A percentile compares a stretch with the other conserved stretches of the same genome.
Conservation (phyloP, 2,797 vertebrate species). For the Hirundo rustica region DNA sequence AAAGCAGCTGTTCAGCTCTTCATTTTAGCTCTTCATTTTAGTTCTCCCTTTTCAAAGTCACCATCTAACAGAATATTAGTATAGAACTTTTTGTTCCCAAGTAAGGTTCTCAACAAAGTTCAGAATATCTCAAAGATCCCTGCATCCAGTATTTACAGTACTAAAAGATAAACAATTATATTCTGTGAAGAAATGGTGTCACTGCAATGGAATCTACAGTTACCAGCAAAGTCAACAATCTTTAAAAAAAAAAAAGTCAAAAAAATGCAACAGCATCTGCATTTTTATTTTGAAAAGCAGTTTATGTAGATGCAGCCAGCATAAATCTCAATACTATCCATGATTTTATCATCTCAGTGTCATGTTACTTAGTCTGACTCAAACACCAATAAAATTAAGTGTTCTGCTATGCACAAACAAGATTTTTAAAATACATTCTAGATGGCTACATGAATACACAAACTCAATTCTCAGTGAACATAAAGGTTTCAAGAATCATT, state of each 20-base stretch:
- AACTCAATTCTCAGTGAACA: background rate
- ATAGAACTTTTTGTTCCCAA: background rate
- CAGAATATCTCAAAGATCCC: background rate
- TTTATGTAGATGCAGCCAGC: background rate
- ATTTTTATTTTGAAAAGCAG: background rate
- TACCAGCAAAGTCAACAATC: background rate
- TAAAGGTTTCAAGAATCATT: background rate
- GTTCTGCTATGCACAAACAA: fast-evolving
- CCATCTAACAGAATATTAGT: background rate
- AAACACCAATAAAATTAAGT: background rate
- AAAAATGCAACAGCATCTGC: background rate
- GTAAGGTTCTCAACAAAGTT: background rate
- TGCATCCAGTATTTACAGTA: background rate
- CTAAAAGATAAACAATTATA: background rate
- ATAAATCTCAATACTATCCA: background rate
- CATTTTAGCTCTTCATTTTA: no score
- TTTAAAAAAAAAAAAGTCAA: background rate
- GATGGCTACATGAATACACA: background rate
- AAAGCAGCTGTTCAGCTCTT: background rate
- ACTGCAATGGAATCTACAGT: background rate
- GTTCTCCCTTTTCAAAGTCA: background rate
- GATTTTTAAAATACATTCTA: background rate
- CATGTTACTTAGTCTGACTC: background rate
- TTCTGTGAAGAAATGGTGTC: background rate
- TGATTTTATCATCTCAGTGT: background rate